These are phyloP conservation scores for Cotesia chilonis DNA, from an alignment of 1,140 invertebrate species.

Conservation along the genomic window DNA sequence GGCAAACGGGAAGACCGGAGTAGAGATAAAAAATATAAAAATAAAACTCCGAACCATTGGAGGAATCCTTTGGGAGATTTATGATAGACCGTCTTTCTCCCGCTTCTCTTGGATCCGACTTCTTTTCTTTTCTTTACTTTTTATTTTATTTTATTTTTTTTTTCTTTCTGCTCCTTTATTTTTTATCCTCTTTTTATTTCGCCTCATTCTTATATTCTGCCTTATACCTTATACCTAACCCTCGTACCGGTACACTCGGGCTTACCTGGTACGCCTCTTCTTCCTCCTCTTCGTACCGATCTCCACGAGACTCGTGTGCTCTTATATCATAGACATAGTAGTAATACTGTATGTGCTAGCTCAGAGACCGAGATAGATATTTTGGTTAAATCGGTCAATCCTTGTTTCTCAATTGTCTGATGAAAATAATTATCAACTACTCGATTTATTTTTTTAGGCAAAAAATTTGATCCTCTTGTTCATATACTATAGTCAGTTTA, in stretches of 20 bases:
- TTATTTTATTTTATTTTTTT: neutral
- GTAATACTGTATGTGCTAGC: neutral
- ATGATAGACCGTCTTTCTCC: slow-evolving; percentile 38
- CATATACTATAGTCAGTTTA: too few species aligned
- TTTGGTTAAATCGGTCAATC: slow-evolving; percentile 6
- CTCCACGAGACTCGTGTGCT: neutral
- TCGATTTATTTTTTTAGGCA: too few species aligned
- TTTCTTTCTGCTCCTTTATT: neutral
- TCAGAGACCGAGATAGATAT: slow-evolving; percentile 7
- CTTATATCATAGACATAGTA: neutral
- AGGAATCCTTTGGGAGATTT: slow-evolving; percentile 42
- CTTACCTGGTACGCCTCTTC: slow-evolving; percentile 3
- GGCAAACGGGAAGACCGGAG: slow-evolving; percentile 23
- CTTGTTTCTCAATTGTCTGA: neutral
- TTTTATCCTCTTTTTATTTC: neutral
- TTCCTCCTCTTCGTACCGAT: neutral
- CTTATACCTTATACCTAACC: too few species aligned
- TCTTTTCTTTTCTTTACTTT: neutral
- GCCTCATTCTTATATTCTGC: too few species aligned
- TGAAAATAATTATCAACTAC: too few species aligned
- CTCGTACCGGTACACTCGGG: too few species aligned
- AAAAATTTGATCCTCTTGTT: too few species aligned
- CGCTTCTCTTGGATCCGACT: neutral
- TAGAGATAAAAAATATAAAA: slow-evolving; percentile 28
- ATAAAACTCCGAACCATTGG: slow-evolving; percentile 36